Base-by-base conservation (phyloP, 1,140 invertebrate genomes). In the Diorhabda sublineata region DNA sequence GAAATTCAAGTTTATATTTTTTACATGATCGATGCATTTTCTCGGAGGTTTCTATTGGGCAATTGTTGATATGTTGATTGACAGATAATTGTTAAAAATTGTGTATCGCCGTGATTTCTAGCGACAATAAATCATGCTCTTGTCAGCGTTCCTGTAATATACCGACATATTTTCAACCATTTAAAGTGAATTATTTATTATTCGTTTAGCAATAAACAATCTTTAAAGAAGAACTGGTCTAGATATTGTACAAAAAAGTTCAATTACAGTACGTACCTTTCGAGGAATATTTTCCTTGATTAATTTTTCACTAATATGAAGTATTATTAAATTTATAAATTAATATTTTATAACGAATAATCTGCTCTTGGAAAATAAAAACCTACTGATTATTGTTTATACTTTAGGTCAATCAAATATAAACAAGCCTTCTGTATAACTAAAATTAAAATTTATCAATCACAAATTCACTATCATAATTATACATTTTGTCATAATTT, bases 1-100 rank as follows among this genome's bases (percentile, higher is more conserved):
- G 63, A 64, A 64, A 57, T 64, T 47, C 4, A 5, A 64, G 63
- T 64, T 64, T 64, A 42, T 64, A 45, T 64, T 64, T 64, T 64
- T 52, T 64, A 9, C 45, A 41, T 45, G 52, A 64, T 64, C 63
- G 26, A 56, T 64, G 47, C 63, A 57, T 64, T 64, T 64, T 64
- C 63, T 64, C 47, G 42, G 42, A 26, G 47, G 52, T 41, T 63
- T 42, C 41, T 47, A 42, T 6, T 11, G 42, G 45, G 42, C 8
- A 64, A 64, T 45, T 57, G 63, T 45, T 64, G 52, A 64, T 64
- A 42, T 42, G 63, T 45, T 64, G 52, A 64, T 64, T 64, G 63
- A 64, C 56, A 56, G 63, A 45, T 64, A 8, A 64, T 64, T 64
- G 63, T 64, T 41, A 44, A 56, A 64, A 42, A 52, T 52, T 52